Conservation (phyloP, 2,113 vertebrate species). For the Perccottus glenii region DNA sequence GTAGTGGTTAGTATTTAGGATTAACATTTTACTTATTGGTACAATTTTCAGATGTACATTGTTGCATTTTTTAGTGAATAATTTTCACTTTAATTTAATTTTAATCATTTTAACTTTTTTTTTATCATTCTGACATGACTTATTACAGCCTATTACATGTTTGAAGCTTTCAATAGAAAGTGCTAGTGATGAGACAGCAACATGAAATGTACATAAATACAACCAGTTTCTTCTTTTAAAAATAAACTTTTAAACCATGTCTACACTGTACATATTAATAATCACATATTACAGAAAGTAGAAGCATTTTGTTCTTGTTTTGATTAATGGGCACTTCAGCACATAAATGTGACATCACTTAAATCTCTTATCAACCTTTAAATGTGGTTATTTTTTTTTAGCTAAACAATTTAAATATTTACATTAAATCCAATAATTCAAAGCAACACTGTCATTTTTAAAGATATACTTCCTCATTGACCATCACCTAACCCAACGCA, state of each 20-base stretch:
- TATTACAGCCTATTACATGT: slow-evolving; percentile 14
- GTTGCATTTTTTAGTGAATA: neutral
- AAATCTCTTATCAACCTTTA: slow-evolving; percentile 13
- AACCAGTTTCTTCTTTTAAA: slow-evolving; percentile 4
- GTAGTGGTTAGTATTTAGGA: slow-evolving; percentile 44
- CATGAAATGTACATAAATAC: slow-evolving; percentile 7
- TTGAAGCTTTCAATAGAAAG: slow-evolving; percentile 14
- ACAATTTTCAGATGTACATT: no score
- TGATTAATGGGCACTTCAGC: neutral
- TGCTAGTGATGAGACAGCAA: slow-evolving; percentile 14
- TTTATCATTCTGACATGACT: neutral
- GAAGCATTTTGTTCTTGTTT: slow-evolving; percentile 24
- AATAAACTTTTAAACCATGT: slow-evolving; percentile 26
- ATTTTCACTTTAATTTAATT: no score
- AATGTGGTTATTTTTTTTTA: slow-evolving; percentile 10
- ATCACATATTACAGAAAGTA: slow-evolving; percentile 43
- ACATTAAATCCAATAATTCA: slow-evolving; percentile 27
- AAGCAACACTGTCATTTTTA: slow-evolving; percentile 23
- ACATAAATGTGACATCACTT: neutral
- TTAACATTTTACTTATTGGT: no score
- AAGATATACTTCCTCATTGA: slow-evolving; percentile 42
- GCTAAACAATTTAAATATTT: slow-evolving; percentile 22
- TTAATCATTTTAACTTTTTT: neutral
- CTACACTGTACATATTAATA: slow-evolving; percentile 33
- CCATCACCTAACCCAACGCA: slow-evolving; percentile 55